Evolutionary conservation across 2,113 vertebrate genomes (phyloP).

Genomic region (Oxyura jamaicensis): DNA sequence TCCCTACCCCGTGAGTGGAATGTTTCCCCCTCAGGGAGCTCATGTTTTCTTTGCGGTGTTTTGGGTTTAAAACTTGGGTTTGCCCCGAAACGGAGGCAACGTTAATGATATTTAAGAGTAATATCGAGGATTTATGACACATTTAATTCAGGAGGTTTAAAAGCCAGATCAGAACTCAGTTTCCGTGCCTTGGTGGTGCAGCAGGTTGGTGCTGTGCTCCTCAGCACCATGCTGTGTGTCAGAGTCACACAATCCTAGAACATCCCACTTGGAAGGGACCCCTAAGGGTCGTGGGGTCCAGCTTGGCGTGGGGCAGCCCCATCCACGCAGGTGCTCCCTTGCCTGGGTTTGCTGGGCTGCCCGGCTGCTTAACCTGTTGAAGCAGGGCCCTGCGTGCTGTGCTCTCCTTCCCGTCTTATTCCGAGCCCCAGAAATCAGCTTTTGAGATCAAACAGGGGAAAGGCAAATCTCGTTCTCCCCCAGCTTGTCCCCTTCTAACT

Average conservation of each 20-base stretch:
- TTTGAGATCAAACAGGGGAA: not conserved
- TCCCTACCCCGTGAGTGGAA: not conserved
- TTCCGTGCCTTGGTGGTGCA: not conserved
- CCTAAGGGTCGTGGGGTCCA: too few species aligned
- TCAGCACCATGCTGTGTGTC: rapidly evolving
- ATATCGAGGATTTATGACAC: not conserved
- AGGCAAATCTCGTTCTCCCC: rapidly evolving
- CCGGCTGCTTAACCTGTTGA: rapidly evolving
- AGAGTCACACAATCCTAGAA: too few species aligned
- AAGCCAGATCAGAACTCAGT: not conserved
- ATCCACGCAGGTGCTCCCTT: not conserved
- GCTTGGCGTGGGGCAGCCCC: not conserved
- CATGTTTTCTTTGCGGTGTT: not conserved
- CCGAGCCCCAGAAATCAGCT: not conserved
- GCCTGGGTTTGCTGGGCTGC: not conserved
- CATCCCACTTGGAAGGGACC: too few species aligned
- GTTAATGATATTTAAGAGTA: slow-evolving; percentile 17
- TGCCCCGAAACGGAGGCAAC: not conserved
- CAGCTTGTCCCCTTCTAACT: not conserved
- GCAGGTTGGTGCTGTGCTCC: not conserved
- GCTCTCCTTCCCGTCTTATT: rapidly evolving
- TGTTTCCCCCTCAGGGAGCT: not conserved
- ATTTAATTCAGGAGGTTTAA: not conserved
- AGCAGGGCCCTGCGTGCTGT: rapidly evolving
- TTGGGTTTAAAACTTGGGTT: not conserved